Percentiles rank a stretch among this genome's conserved stretches.
phyloP scores from a whole-genome alignment of 2,888 invertebrate species.

The Carterocephalus palaemon region DNA sequence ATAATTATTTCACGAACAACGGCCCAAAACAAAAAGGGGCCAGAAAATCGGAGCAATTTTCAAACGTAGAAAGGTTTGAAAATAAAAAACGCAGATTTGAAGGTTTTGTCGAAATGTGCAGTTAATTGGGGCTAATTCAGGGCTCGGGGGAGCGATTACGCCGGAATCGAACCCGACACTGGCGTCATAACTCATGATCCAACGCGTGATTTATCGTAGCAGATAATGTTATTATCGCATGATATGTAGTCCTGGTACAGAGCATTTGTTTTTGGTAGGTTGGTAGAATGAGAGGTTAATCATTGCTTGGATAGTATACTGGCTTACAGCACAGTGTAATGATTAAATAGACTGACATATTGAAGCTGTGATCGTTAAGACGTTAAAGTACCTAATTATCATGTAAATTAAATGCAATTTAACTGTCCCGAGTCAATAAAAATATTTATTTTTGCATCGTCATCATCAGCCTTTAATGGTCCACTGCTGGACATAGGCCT shows the following conservation, averaged over 20 bases:
- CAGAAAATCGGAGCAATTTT: slow-evolving; percentile 23
- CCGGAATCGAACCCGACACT: slow-evolving; percentile 31
- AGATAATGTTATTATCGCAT: slow-evolving; percentile 18
- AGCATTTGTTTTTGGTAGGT: slow-evolving; percentile 7
- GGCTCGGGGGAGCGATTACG: slow-evolving; percentile 49
- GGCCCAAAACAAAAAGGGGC: background rate
- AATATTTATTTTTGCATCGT: no score
- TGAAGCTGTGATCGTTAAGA: no score
- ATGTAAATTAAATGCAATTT: no score
- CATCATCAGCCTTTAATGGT: no score
- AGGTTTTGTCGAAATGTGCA: slow-evolving; percentile 43
- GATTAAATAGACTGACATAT: no score
- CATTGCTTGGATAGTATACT: no score
- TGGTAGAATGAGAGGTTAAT: no score
- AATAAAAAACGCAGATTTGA: slow-evolving; percentile 22
- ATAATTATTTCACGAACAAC: background rate
- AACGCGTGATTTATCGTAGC: slow-evolving; percentile 15
- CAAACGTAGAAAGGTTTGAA: slow-evolving; percentile 25
- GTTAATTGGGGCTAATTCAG: slow-evolving; percentile 58
- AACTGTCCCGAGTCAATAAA: no score
- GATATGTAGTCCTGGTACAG: slow-evolving; percentile 8
- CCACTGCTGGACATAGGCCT: no score
- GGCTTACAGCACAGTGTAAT: no score
- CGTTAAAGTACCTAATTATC: no score
- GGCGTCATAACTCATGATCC: slow-evolving; percentile 26